These are phyloP conservation scores for Rhinoderma darwinii DNA, from an alignment of 2,113 vertebrate genomes.

Conservation along the genomic window DNA sequence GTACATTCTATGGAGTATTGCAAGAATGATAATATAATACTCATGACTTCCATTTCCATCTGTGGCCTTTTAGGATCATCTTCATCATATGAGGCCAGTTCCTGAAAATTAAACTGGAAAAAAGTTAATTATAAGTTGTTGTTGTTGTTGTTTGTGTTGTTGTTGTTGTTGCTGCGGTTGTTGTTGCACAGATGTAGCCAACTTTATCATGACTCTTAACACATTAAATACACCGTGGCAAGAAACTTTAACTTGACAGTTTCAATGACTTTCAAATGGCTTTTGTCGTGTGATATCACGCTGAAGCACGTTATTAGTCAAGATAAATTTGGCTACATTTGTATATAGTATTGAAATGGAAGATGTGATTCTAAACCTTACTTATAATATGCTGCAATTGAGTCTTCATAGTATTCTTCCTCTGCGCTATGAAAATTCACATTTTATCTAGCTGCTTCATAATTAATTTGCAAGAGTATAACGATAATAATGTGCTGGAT, in stretches of 20 bases:
- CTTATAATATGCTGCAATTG: background rate
- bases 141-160: background rate
- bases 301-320: no score
- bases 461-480: background rate
- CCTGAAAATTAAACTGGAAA: no score
- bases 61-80: background rate
- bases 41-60: background rate
- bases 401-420: background rate
- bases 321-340: no score
- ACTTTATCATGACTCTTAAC: no score
- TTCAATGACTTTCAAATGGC: no score
- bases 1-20: background rate
- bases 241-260: no score
- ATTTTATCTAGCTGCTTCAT: conserved; percentile 9
- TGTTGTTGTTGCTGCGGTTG: no score
- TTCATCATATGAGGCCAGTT: background rate
- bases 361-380: background rate
- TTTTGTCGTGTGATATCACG: no score
- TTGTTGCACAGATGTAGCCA: no score
- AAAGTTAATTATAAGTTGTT: background rate
- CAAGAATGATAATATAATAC: background rate
- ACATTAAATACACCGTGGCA: no score
- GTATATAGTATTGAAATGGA: background rate
- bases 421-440: background rate
- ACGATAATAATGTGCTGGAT: conserved; percentile 16